Conservation (phyloP, 2,888 invertebrate species). For the Mesorhabditis spiculigera region DNA sequence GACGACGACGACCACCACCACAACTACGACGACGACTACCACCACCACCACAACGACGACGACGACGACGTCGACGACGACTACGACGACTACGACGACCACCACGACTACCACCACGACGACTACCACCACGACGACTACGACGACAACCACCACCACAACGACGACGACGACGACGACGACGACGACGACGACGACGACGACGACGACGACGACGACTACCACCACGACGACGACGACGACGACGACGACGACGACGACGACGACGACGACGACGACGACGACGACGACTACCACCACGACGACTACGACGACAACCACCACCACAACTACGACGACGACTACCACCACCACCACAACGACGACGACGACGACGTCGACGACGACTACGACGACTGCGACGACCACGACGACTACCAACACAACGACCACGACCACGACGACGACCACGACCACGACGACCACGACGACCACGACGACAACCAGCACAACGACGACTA, state of each 20-base stretch:
- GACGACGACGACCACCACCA: not conserved
- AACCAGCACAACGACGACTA: not conserved
- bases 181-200: slow-evolving; percentile 9
- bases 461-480: not conserved
- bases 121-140: not conserved
- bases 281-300: slow-evolving; percentile 7
- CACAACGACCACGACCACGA: slow-evolving; percentile 2
- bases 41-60: not conserved
- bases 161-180: slow-evolving; percentile 7
- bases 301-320: slow-evolving; percentile 8
- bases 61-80: not conserved
- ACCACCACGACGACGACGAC: slow-evolving; percentile 8
- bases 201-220: slow-evolving; percentile 7
- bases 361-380: slow-evolving; percentile 5
- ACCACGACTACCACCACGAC: not conserved
- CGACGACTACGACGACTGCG: slow-evolving; percentile 5
- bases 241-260: slow-evolving; percentile 8
- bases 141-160: slow-evolving; percentile 7
- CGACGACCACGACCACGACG: slow-evolving; percentile 1
- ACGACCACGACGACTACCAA: not conserved
- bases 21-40: not conserved
- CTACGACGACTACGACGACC: not conserved
- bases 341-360: slow-evolving; percentile 8
- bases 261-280: slow-evolving; percentile 8
- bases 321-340: slow-evolving; percentile 6